Conservation (phyloP, 1,140 invertebrate genomes). For the Metopolophium dirhodum region DNA sequence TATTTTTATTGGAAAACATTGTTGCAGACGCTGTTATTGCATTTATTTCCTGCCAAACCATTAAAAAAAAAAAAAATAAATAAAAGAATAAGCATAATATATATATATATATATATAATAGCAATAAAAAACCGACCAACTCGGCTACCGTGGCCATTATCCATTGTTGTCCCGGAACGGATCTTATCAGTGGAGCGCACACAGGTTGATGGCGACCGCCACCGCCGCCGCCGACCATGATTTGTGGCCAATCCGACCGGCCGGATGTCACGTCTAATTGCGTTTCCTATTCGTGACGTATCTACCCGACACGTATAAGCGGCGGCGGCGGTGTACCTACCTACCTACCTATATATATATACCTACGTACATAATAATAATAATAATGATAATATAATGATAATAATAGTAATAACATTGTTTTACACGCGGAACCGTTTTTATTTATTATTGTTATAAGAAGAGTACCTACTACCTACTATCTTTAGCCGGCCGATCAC, state of each 20-base stretch:
- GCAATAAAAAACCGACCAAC: slow-evolving; percentile 1
- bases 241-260: slow-evolving; percentile 53
- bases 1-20: not conserved
- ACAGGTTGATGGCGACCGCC: slow-evolving; percentile 40
- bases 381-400: slow-evolving; percentile 17
- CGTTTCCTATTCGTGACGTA: slow-evolving; percentile 56
- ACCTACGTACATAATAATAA: not conserved
- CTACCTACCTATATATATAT: not conserved
- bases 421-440: not conserved
- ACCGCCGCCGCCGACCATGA: slow-evolving; percentile 36
- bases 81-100: not conserved
- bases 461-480: not conserved
- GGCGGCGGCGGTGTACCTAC: not conserved
- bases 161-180: slow-evolving; percentile 46
- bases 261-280: slow-evolving; percentile 57
- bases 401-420: not conserved
- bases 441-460: slow-evolving; percentile 14
- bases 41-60: not conserved
- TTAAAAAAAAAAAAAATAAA: slow-evolving; percentile 22
- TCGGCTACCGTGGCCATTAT: slow-evolving; percentile 48
- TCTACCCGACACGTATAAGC: slow-evolving; percentile 48
- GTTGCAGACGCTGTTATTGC: not conserved
- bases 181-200: slow-evolving; percentile 35
- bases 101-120: slow-evolving; percentile 5
- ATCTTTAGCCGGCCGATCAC: slow-evolving; percentile 20